phyloP scores from a whole-genome alignment of 2,797 vertebrate species.

The Pseudochromis fuscus region DNA sequence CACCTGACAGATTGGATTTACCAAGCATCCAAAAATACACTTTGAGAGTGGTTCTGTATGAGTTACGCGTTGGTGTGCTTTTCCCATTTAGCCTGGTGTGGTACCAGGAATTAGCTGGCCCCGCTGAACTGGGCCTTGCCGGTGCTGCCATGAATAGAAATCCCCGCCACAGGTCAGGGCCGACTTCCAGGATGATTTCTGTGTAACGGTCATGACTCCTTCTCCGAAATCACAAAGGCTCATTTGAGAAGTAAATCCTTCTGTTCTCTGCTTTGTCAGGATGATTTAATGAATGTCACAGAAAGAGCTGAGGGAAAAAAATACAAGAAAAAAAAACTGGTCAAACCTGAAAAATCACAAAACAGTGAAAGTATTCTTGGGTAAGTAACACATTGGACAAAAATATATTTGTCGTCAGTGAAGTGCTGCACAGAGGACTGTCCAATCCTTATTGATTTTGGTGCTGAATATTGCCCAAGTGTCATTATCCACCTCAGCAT shows the following conservation, averaged over 20 bases:
- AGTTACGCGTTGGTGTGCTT: conserved; percentile 56
- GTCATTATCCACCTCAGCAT: conserved; percentile 72
- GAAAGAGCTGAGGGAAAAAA: not conserved
- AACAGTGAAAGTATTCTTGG: conserved; percentile 15
- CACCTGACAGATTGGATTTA: conserved; percentile 43
- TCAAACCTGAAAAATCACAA: too few relatives aligned
- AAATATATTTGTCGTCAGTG: conserved; percentile 70
- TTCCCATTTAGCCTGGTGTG: conserved; percentile 54
- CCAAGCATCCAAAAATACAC: conserved; percentile 44
- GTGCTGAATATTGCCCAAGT: conserved; percentile 77
- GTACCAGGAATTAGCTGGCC: conserved; percentile 82
- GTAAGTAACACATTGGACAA: conserved; percentile 52
- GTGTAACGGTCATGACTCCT: conserved; percentile 46
- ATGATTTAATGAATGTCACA: conserved; percentile 48
- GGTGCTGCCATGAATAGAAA: conserved; percentile 75
- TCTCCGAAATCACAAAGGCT: conserved; percentile 65
- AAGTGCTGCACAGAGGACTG: conserved; percentile 61
- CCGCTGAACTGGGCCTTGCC: conserved; percentile 67
- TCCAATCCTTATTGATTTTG: conserved; percentile 81
- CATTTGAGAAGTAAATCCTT: conserved; percentile 77
- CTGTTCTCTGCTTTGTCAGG: conserved; percentile 45
- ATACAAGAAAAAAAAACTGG: not conserved
- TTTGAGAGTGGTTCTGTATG: conserved; percentile 32
- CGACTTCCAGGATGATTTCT: conserved; percentile 59
- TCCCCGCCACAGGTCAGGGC: conserved; percentile 67